These are phyloP conservation scores for Corvus moneduloides DNA, from an alignment of 2,113 vertebrate species.

Conservation along the genomic window DNA sequence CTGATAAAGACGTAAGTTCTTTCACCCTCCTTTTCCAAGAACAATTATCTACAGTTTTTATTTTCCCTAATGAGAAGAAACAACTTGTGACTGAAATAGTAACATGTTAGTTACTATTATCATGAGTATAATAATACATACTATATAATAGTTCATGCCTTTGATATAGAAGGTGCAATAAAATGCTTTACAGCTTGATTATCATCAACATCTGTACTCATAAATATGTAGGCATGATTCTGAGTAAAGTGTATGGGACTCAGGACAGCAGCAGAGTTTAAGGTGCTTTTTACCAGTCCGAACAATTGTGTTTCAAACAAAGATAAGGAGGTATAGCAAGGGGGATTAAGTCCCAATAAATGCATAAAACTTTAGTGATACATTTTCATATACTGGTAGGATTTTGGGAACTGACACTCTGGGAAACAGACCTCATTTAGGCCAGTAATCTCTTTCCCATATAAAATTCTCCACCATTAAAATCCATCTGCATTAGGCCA, in stretches of 20 bases:
- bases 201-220: fast-evolving
- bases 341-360: neutral
- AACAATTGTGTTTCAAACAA: neutral
- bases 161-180: neutral
- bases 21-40: neutral
- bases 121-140: neutral
- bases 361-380: neutral
- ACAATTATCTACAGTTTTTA: neutral
- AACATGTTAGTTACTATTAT: neutral
- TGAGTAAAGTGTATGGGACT: neutral
- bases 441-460: neutral
- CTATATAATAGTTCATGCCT: neutral
- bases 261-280: neutral
- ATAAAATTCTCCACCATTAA: neutral
- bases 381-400: neutral
- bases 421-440: neutral
- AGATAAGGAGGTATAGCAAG: neutral
- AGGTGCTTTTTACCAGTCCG: neutral
- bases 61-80: neutral
- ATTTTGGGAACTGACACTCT: neutral
- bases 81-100: neutral
- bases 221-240: neutral
- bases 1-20: neutral
- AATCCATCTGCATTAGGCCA: neutral
- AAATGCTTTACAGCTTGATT: neutral